Evolutionary conservation across 35 echinoderm and acorn worm genomes (phyloP).

Genomic region (Hemicentrotus pulcherrimus): DNA sequence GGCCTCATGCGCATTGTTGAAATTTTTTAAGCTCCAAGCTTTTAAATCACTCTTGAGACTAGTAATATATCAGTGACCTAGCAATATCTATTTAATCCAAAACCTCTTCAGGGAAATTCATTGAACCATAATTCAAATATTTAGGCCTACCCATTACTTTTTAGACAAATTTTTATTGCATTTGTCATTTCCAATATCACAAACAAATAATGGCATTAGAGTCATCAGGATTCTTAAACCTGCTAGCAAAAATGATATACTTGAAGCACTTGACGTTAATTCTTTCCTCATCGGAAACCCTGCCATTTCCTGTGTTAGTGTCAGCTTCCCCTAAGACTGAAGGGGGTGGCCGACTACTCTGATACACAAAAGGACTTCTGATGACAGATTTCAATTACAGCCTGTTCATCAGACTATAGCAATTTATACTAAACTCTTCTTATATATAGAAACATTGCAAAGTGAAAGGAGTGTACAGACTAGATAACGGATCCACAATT

Average conservation of each 20-base stretch:
- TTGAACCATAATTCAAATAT: too few species aligned
- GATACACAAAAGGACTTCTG: background rate
- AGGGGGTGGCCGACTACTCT: background rate
- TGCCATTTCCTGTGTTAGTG: constrained; percentile 10
- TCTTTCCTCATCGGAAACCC: constrained; percentile 1
- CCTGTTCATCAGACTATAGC: too few species aligned
- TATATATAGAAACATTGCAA: too few species aligned
- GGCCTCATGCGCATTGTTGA: background rate
- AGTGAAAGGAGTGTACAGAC: too few species aligned
- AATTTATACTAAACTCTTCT: too few species aligned
- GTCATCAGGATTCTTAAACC: too few species aligned
- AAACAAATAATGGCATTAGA: too few species aligned
- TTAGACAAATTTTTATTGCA: too few species aligned
- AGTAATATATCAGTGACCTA: background rate
- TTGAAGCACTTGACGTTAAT: background rate
- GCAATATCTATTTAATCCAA: background rate
- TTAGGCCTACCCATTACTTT: too few species aligned
- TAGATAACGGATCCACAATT: too few species aligned
- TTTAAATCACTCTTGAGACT: background rate
- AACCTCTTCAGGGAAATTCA: too few species aligned
- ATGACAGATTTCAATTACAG: background rate
- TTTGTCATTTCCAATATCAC: too few species aligned
- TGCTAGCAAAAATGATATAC: background rate
- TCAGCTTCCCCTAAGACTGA: constrained; percentile 1
- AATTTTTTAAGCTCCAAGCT: background rate